Base-by-base conservation (phyloP, 2,888 invertebrate genomes). In the Meandrusa payeni region DNA sequence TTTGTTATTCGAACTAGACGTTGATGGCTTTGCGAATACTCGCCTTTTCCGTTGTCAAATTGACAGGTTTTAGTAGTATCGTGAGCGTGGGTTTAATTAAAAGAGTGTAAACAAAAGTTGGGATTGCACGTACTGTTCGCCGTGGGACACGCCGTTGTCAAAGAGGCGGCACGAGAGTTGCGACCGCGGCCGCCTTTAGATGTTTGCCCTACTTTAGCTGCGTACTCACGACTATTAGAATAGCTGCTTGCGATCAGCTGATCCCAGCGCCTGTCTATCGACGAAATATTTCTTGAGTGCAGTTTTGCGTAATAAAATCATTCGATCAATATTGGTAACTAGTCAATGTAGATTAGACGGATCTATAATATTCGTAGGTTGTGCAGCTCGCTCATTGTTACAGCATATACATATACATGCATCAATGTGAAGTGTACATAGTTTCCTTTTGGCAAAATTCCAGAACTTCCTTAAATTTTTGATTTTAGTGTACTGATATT, bases 171-270 rank as follows among this genome's bases (percentile, higher is more conserved):
- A 68, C 56, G 52, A 61, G 32, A 33, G 64, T 62, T 64, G 59
- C 60, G 64, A 68, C 64, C 67, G 69, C 69, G 59, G 65, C 64
- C 67, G 68, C 69, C 68, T 74, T 71, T 76, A 75, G 74, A 75
- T 81, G 75, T 79, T 77, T 86, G 86, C 64, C 87, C 87, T 86
- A 87, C 83, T 86, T 87, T 79, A 71, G 71, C 63, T 64, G 66
- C 68, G 70, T 75, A 77, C 72, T 77, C 76, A 65, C 69, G 63
- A 62, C 74, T 80, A 81, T 86, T 79, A 82, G 85, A 83, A 79
- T 86, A 85, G 85, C 74, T 72, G 75, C 74, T 69, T 67, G 65
- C 69, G 72, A 86, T 82, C 87, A 86, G 87, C 87, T 86, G 87
- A 79, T 86, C 69, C 74, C 76, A 61, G 74, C 43, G 20, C 32